Evolutionary conservation across 2,888 invertebrate genomes (phyloP).

Genomic region (Chrysodeixis includens): DNA sequence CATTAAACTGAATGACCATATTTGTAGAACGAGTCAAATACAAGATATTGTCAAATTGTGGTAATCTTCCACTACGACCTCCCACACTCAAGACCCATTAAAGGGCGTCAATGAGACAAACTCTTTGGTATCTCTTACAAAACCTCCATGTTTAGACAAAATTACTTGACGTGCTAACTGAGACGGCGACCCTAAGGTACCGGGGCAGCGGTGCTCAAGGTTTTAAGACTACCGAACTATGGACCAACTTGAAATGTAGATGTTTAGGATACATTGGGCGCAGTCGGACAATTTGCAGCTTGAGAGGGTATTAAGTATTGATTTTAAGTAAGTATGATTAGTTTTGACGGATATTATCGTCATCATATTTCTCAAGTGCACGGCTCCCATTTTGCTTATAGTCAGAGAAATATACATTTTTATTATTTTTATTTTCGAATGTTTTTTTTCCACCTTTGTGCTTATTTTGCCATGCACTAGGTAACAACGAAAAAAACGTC

Average conservation of each 20-base stretch:
- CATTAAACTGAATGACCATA: neutral
- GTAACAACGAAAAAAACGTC: too few relatives aligned
- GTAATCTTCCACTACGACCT: slow-evolving; percentile 23
- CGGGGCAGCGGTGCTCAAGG: neutral
- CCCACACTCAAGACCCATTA: slow-evolving; percentile 16
- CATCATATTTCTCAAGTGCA: too few relatives aligned
- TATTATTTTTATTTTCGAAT: too few relatives aligned
- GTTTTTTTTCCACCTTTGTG: too few relatives aligned
- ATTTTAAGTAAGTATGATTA: too few relatives aligned
- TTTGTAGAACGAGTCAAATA: neutral
- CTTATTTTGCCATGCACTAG: too few relatives aligned
- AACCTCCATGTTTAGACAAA: slow-evolving; percentile 32
- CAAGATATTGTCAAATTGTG: slow-evolving; percentile 16
- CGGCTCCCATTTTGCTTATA: too few relatives aligned
- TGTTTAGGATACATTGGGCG: neutral
- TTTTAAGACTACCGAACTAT: neutral
- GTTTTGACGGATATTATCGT: too few relatives aligned
- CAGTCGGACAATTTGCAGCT: too few relatives aligned
- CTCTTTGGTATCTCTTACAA: slow-evolving; percentile 12
- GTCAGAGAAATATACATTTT: too few relatives aligned
- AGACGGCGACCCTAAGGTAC: slow-evolving; percentile 33
- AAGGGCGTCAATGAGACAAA: slow-evolving; percentile 5
- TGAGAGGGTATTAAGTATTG: too few relatives aligned
- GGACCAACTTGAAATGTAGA: too few relatives aligned
- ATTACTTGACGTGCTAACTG: slow-evolving; percentile 40